These are phyloP conservation scores for Hypotaenidia philippensis DNA, from an alignment of 2,797 vertebrate species.

Conservation along the genomic window DNA sequence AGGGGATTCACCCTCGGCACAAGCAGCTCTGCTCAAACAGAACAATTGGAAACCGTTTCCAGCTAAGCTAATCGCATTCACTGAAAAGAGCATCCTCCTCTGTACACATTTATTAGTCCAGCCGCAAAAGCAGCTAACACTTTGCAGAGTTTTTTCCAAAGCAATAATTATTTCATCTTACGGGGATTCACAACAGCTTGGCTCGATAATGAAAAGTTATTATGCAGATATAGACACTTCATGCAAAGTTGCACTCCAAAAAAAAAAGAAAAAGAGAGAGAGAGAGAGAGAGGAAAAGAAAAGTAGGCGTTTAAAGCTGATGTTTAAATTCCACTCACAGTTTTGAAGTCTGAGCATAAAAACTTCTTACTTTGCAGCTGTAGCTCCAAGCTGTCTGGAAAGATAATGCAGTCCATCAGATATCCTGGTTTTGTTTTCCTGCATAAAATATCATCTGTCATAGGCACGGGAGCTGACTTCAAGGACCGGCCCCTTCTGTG, in stretches of 20 bases:
- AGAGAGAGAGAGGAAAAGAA: neutral
- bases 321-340: slow-evolving; percentile 66
- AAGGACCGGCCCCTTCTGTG: slow-evolving; percentile 69
- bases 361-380: slow-evolving; percentile 69
- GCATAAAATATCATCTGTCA: slow-evolving; percentile 77
- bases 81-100: slow-evolving; percentile 21
- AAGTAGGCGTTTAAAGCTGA: neutral
- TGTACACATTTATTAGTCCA: neutral
- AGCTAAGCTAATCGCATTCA: slow-evolving; percentile 3
- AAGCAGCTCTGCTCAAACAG: neutral
- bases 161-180: slow-evolving; percentile 11
- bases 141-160: slow-evolving; percentile 41
- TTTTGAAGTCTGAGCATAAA: slow-evolving; percentile 66
- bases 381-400: slow-evolving; percentile 64
- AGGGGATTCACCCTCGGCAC: neutral
- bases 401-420: slow-evolving; percentile 70
- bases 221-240: slow-evolving; percentile 6
- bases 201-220: slow-evolving; percentile 35
- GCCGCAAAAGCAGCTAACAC: neutral
- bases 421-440: slow-evolving; percentile 73
- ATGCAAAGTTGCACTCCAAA: slow-evolving; percentile 37
- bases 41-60: slow-evolving; percentile 36
- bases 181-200: neutral
- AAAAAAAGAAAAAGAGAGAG: neutral
- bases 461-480: slow-evolving; percentile 50